Conservation (phyloP, 2,797 vertebrate genomes). For the Prionace glauca region DNA sequence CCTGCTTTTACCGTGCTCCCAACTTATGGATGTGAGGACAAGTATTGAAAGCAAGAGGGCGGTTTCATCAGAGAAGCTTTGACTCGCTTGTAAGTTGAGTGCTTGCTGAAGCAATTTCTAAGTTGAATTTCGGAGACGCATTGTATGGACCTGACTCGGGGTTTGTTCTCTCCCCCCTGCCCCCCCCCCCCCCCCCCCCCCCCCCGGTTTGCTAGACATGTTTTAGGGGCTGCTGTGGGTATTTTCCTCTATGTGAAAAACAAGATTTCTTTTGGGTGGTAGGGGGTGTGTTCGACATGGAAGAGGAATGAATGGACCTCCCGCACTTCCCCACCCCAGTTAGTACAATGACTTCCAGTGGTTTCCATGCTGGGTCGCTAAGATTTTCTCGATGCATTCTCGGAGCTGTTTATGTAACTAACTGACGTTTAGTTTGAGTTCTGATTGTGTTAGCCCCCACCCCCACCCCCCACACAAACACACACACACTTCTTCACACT, state of each 20-base stretch:
- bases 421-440: not conserved
- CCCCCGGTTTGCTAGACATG: not conserved
- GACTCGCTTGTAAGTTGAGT: conserved; percentile 11
- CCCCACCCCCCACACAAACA: not conserved
- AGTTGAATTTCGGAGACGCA: not conserved
- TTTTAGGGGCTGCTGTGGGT: not conserved
- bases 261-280: not conserved
- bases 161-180: not conserved
- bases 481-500: not conserved
- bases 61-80: not conserved
- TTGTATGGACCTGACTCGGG: too few species aligned
- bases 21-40: conserved; percentile 29
- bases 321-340: not conserved
- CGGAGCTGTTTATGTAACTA: conserved; percentile 6
- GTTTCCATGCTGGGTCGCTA: conserved; percentile 2
- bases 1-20: conserved; percentile 1
- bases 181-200: not conserved
- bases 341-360: not conserved
- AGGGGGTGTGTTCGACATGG: not conserved
- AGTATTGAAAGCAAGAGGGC: conserved; percentile 10
- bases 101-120: conserved; percentile 12
- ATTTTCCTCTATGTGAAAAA: not conserved
- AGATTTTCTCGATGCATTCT: not conserved
- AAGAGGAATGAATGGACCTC: not conserved
- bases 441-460: not conserved